Evolutionary conservation across 2,888 invertebrate genomes (phyloP), one percentile per base, ranked within the genome.

Genomic region (Carterocephalus palaemon): DNA sequence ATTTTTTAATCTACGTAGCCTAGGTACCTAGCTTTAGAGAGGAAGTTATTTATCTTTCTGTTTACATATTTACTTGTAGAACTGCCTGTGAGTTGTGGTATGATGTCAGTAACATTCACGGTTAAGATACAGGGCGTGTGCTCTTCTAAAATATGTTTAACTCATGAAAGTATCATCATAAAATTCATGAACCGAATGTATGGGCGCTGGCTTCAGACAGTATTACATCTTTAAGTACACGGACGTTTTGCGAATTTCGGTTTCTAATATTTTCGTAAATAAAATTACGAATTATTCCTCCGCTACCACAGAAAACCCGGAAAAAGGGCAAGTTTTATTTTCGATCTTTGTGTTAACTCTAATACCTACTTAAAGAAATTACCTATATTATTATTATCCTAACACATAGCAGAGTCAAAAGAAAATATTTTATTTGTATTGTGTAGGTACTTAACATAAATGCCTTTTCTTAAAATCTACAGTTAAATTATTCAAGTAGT

Each of bases 191-290:
- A 76, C 60, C 65, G 67, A 75, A 76, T 73, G 67, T 70, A 67
- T 65, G 56, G 52, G 57, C 57, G 65, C 62, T 62, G 58, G 64
- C 62, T 67, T 56, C 62, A 59, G 65, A 53, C 64, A 60, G 61
- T 64, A 77, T 76, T 82, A 82, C 76, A 75, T 72, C 67, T 82
- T 79, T 77, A 77, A 74, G 70, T 57, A 62, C 62, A 54, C 79
- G 75, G 76, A 75, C 78, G 81, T 74, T 66, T 66, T 72, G 67
- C 67, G 66, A 65, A 67, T 70, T 70, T 67, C 67, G 64, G 58
- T 57, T 64, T 69, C 57, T 70, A 71, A 69, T 70, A 64, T 49
- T 15, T 60, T 64, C 66, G n/a, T 69, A 70, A 68, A 67, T 60
- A 36, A 53, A 46, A 47, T 42, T 46, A 65, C 64, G 65, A 62